phyloP scores from a whole-genome alignment of 1,140 invertebrate genomes.

The Nylanderia fulva region DNA sequence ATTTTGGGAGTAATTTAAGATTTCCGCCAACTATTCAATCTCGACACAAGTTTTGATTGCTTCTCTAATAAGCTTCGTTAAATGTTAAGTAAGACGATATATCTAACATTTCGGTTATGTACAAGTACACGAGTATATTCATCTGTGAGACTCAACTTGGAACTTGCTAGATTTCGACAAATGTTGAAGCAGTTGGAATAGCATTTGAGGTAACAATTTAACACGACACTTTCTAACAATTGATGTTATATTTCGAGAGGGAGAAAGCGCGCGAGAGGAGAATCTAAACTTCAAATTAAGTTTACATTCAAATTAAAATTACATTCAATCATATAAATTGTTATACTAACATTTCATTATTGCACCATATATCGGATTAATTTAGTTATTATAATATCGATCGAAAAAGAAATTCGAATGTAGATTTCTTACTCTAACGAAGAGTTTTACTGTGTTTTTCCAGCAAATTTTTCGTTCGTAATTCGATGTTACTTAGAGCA shows the following conservation, averaged over 20 bases:
- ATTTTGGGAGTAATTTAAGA: slow-evolving; percentile 77
- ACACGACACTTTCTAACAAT: slow-evolving; percentile 47
- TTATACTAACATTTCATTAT: slow-evolving; percentile 9
- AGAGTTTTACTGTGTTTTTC: background rate
- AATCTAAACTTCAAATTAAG: slow-evolving; percentile 35
- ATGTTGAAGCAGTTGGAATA: slow-evolving; percentile 44
- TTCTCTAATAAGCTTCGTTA: slow-evolving; percentile 85
- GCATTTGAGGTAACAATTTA: slow-evolving; percentile 52
- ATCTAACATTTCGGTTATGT: slow-evolving; percentile 53
- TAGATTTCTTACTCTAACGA: background rate
- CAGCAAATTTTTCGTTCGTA: background rate
- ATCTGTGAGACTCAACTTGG: background rate
- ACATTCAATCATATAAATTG: background rate
- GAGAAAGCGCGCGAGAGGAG: background rate
- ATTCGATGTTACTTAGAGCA: background rate
- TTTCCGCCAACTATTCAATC: slow-evolving; percentile 73
- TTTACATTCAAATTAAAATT: slow-evolving; percentile 25
- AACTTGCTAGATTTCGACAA: slow-evolving; percentile 35
- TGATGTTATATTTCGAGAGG: slow-evolving; percentile 7
- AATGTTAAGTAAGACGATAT: slow-evolving; percentile 83
- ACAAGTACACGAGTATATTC: background rate
- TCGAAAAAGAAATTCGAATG: background rate
- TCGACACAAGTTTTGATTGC: slow-evolving; percentile 84
- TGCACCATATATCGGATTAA: background rate
- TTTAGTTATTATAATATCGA: background rate